Evolutionary conservation across 2,797 vertebrate genomes (phyloP).

Genomic region (Muscicapa comitata): DNA sequence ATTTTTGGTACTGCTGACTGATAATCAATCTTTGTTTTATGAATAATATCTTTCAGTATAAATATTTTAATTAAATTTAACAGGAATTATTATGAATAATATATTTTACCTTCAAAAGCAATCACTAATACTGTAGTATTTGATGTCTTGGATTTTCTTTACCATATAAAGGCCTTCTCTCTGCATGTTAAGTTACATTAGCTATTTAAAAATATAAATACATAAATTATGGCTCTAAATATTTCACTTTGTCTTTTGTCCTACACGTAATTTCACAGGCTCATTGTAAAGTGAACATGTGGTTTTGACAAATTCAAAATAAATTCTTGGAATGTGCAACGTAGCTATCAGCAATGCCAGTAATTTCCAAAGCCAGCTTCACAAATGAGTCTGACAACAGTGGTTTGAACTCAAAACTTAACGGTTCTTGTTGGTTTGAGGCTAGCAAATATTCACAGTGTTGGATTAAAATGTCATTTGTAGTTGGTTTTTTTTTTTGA

Average conservation of each 20-base stretch:
- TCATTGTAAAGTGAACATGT: neutral
- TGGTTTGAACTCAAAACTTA: neutral
- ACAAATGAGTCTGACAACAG: neutral
- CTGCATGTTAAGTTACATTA: neutral
- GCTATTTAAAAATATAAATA: neutral
- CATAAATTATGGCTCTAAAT: neutral
- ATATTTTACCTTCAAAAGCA: neutral
- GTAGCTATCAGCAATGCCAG: neutral
- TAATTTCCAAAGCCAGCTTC: neutral
- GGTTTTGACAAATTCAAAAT: neutral
- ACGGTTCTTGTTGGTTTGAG: neutral
- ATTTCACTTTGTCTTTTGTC: neutral
- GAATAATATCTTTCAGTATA: neutral
- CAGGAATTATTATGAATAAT: neutral
- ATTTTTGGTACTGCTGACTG: neutral
- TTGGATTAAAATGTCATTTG: neutral
- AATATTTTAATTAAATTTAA: neutral
- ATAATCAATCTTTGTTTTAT: neutral
- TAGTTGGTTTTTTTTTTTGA: neutral
- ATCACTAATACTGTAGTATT: neutral
- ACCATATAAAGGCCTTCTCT: neutral
- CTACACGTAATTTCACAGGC: neutral
- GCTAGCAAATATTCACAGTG: neutral
- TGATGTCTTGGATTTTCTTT: neutral
- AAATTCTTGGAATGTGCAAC: neutral